Conservation (phyloP, 2,797 vertebrate species). For the Rhadinocentrus ornatus region DNA sequence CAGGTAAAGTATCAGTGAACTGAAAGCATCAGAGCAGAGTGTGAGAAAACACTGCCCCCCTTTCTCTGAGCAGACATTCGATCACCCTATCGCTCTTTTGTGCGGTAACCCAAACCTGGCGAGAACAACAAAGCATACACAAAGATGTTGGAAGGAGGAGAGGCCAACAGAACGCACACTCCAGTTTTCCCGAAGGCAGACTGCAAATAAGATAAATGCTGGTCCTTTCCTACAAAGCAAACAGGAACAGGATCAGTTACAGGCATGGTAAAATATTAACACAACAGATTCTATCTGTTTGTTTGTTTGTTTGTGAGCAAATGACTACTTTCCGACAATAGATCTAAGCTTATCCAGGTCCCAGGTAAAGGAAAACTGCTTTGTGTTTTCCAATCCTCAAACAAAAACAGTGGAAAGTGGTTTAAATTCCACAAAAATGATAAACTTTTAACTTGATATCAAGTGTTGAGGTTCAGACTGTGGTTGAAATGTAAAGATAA, state of each 20-base stretch:
- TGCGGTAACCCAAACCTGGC: constrained; percentile 76
- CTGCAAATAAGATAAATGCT: constrained; percentile 23
- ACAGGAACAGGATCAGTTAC: constrained; percentile 47
- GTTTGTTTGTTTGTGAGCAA: not conserved
- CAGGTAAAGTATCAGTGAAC: constrained; percentile 44
- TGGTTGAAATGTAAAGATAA: not conserved
- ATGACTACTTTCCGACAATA: not conserved
- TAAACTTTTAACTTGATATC: not conserved
- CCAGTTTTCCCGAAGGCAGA: constrained; percentile 36
- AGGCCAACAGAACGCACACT: constrained; percentile 44
- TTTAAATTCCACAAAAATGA: not conserved
- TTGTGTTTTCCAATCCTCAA: not conserved
- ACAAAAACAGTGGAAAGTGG: not conserved
- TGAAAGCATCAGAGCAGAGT: constrained; percentile 67
- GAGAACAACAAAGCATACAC: constrained; percentile 80
- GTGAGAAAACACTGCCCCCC: constrained; percentile 80
- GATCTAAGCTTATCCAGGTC: no score
- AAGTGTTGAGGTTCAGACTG: not conserved
- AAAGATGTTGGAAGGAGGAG: constrained; percentile 64
- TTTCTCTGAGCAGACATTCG: constrained; percentile 77
- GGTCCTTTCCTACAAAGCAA: constrained; percentile 67
- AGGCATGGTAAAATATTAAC: constrained; percentile 39
- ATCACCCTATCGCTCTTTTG: constrained; percentile 68
- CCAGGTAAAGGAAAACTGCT: no score
- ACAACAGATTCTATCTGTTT: constrained; percentile 36